Conservation (phyloP, 2,888 invertebrate genomes). For the Thelaira solivaga region DNA sequence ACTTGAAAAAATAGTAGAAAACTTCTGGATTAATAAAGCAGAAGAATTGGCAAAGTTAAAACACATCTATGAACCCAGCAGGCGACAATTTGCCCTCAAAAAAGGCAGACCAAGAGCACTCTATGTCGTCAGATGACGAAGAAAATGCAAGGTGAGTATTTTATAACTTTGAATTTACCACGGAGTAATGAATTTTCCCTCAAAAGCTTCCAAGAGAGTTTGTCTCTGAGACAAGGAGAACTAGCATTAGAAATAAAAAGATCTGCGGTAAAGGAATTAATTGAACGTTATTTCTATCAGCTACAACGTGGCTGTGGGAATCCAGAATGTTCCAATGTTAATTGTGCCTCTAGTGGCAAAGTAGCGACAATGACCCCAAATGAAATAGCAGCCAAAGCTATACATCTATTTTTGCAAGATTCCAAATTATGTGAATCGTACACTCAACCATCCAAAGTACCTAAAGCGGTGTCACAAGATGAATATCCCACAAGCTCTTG, state of each 20-base stretch:
- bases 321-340: constrained; percentile 88
- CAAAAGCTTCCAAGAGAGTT: constrained; percentile 32
- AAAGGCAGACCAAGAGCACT: constrained; percentile 33
- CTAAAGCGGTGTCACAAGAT: constrained; percentile 63
- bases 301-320: constrained; percentile 95
- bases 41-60: constrained; percentile 28
- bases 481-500: constrained; percentile 66
- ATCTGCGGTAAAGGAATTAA: constrained; percentile 88
- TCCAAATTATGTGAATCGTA: constrained; percentile 86
- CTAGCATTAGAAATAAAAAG: constrained; percentile 81
- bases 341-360: constrained; percentile 93
- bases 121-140: constrained; percentile 74
- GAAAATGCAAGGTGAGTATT: constrained; percentile 79
- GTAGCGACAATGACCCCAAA: constrained; percentile 88
- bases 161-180: not conserved
- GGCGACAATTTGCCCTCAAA: constrained; percentile 49
- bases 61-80: constrained; percentile 54
- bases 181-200: not conserved
- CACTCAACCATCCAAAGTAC: constrained; percentile 73
- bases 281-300: constrained; percentile 95
- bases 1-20: not conserved
- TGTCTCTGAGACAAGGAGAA: constrained; percentile 51
- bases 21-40: constrained; percentile 53
- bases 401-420: constrained; percentile 90
- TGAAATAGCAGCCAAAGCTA: constrained; percentile 93